Evolutionary conservation across 2,113 vertebrate species (phyloP).

Genomic region (Ramphastos sulfuratus): DNA sequence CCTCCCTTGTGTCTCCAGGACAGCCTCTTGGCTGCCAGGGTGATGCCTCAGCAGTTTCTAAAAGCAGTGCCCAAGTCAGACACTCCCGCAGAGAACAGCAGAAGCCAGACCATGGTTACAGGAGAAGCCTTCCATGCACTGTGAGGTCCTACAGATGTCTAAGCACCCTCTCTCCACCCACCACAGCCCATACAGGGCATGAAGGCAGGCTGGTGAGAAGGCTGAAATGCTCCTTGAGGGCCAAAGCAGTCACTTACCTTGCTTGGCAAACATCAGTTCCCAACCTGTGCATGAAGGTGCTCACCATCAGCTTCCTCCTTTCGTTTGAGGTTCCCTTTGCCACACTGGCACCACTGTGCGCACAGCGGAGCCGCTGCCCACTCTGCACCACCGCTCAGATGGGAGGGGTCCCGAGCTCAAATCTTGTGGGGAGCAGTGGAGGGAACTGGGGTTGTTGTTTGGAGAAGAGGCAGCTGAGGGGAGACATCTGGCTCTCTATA

Average conservation of each 20-base stretch:
- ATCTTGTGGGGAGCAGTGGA: no score
- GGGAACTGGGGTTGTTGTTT: no score
- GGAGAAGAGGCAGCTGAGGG: no score
- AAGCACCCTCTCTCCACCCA: background rate
- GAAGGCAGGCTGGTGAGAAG: background rate
- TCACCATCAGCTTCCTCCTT: background rate
- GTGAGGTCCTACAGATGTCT: background rate
- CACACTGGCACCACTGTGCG: rapidly evolving
- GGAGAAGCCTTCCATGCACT: background rate
- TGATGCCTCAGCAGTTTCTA: slow-evolving; percentile 7
- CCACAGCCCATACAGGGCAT: background rate
- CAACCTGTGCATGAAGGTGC: background rate
- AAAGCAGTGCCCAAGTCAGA: background rate
- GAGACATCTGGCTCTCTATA: no score
- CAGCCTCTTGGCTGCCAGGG: background rate
- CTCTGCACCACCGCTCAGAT: background rate
- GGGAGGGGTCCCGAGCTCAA: background rate
- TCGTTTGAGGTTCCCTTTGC: background rate
- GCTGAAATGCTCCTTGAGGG: background rate
- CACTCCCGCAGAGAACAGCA: background rate
- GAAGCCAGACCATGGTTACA: background rate
- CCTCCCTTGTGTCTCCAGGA: background rate
- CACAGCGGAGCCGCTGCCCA: background rate
- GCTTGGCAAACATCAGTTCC: background rate
- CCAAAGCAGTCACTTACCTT: background rate